Conservation (phyloP, 92 coral and sea anemone genomes). For the Siderastrea siderea region DNA sequence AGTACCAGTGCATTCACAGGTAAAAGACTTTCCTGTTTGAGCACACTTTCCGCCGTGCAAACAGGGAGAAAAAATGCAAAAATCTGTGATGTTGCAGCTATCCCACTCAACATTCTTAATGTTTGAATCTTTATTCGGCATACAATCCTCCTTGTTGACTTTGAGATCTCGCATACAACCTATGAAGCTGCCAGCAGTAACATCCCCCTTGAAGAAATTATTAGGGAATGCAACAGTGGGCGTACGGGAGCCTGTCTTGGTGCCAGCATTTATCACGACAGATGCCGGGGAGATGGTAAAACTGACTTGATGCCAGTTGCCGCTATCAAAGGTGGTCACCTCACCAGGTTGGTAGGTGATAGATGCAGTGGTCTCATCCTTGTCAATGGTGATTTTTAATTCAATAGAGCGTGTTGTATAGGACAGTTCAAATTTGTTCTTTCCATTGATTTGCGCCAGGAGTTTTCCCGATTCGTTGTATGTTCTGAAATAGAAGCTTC, state of each 20-base stretch:
- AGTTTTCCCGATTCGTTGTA: conserved; percentile 58
- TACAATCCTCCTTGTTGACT: conserved; percentile 30
- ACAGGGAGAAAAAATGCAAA: conserved; percentile 82
- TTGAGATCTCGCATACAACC: conserved; percentile 80
- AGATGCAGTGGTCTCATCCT: conserved; percentile 20
- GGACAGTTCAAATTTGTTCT: conserved; percentile 41
- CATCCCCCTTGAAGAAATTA: conserved; percentile 50
- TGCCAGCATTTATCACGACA: conserved; percentile 22
- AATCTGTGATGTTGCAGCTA: conserved; percentile 82
- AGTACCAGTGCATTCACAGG: conserved; percentile 58
- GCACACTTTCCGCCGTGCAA: conserved; percentile 69
- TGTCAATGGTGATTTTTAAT: conserved; percentile 30
- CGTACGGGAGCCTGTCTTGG: conserved; percentile 30
- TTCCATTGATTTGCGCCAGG: conserved; percentile 25
- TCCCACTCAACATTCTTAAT: conserved; percentile 34
- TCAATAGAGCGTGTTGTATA: conserved; percentile 16
- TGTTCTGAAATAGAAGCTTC: conserved; percentile 71
- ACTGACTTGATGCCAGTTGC: conserved; percentile 75
- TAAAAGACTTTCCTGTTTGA: conserved; percentile 71
- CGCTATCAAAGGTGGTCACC: conserved; percentile 55
- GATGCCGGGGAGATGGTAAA: conserved; percentile 45
- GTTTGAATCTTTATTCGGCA: background rate
- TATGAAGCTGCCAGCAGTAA: conserved; percentile 66
- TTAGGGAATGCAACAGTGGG: conserved; percentile 28
- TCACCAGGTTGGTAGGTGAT: conserved; percentile 17